phyloP scores from a whole-genome alignment of 30 jellyfish, hydroid and myxozoan species.

The Clytia hemisphaerica region DNA sequence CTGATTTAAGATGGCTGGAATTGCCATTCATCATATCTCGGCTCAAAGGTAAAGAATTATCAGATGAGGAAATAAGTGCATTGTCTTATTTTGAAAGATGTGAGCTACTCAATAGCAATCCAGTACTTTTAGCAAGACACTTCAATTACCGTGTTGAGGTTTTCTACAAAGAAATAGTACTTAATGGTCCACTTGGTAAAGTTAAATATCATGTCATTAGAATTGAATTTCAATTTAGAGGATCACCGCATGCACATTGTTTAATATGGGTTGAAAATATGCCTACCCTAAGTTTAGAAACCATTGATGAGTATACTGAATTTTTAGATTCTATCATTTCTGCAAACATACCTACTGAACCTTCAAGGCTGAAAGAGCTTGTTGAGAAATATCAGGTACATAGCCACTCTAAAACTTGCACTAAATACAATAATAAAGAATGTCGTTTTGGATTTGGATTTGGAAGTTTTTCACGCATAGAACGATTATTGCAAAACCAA shows the following conservation, averaged over 20 bases:
- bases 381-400: conserved; percentile 28
- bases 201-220: not conserved
- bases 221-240: conserved; percentile 46
- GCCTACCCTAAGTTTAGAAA: conserved; percentile 27
- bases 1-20: conserved; percentile 33
- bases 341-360: too few relatives aligned
- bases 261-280: conserved; percentile 36
- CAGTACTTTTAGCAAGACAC: not conserved
- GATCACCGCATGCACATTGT: conserved; percentile 46
- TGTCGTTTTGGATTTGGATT: conserved; percentile 34
- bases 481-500: conserved; percentile 10
- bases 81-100: not conserved
- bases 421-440: conserved; percentile 10
- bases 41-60: not conserved
- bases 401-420: conserved; percentile 54
- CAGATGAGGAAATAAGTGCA: not conserved
- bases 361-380: not conserved
- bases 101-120: not conserved
- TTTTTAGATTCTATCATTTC: not conserved
- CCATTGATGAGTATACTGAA: conserved; percentile 1
- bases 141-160: not conserved
- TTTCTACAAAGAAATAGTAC: not conserved
- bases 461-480: not conserved
- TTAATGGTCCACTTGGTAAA: not conserved
- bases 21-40: not conserved